Percentiles rank a stretch among this genome's conserved stretches.
Conservation (phyloP, 2,888 invertebrate species). For the Smittia sp. region DNA sequence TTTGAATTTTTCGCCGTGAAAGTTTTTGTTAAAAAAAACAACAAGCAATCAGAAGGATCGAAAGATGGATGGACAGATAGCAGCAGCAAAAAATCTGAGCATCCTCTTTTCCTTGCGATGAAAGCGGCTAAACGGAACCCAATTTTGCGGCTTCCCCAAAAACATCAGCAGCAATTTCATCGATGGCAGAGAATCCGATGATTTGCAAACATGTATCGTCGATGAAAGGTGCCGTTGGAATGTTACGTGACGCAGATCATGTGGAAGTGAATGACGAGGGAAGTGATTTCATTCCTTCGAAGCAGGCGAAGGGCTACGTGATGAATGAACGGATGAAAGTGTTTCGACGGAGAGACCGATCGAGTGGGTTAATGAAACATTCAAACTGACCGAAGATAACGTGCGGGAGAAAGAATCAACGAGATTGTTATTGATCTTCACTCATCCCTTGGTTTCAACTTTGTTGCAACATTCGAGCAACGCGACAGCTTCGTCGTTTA, state of each 20-base stretch:
- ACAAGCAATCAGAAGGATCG: background rate
- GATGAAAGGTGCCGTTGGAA: background rate
- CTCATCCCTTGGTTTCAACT: too few relatives aligned
- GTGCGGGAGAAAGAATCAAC: too few relatives aligned
- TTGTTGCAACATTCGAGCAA: too few relatives aligned
- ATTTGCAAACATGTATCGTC: conserved; percentile 17
- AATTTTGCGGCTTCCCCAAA: background rate
- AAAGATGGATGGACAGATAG: conserved; percentile 7
- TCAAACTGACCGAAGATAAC: background rate
- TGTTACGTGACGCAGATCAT: conserved; percentile 4
- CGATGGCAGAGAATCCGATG: background rate
- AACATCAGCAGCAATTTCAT: conserved; percentile 18
- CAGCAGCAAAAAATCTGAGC: background rate
- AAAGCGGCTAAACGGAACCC: background rate
- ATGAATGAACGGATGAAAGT: too few relatives aligned
- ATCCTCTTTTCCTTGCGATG: background rate
- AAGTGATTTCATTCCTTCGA: too few relatives aligned
- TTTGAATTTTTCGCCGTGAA: background rate
- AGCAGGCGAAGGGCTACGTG: too few relatives aligned
- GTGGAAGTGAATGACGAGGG: background rate
- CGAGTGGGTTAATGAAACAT: background rate
- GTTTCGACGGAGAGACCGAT: background rate
- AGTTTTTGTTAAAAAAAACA: conserved; percentile 2
- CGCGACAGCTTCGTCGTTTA: too few relatives aligned
- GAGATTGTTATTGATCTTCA: too few relatives aligned